Evolutionary conservation across 2,113 vertebrate genomes (phyloP).

Genomic region (Aleadryas rufinucha): DNA sequence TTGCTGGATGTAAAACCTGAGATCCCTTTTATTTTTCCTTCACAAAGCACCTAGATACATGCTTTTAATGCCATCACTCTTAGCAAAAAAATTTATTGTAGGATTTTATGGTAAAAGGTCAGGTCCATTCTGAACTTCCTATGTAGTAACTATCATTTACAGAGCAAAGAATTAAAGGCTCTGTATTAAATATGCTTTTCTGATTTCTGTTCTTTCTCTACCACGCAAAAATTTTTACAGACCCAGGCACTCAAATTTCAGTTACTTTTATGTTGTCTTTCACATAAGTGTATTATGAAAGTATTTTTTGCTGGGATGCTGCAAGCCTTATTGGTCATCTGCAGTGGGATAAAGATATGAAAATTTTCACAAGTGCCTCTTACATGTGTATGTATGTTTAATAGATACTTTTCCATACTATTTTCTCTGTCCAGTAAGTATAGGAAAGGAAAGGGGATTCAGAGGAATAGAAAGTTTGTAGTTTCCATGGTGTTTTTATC

Average conservation of each 20-base stretch:
- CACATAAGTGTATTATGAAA: not conserved
- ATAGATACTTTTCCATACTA: not conserved
- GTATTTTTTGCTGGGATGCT: not conserved
- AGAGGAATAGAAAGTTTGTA: not conserved
- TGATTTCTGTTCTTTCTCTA: not conserved
- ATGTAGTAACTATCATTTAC: not conserved
- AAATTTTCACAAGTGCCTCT: not conserved
- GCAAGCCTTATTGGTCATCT: not conserved
- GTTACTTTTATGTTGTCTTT: not conserved
- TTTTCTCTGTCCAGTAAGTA: not conserved
- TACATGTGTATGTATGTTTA: not conserved
- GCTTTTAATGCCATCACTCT: not conserved
- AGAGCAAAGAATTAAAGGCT: not conserved
- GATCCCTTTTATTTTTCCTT: not conserved
- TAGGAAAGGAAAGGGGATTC: not conserved
- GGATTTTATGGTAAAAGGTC: not conserved
- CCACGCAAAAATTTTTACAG: not conserved
- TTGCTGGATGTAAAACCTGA: not conserved
- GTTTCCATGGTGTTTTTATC: not conserved
- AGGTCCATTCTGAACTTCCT: not conserved
- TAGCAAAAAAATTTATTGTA: not conserved
- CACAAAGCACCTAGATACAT: not conserved
- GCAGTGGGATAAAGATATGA: not conserved
- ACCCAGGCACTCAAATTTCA: not conserved
- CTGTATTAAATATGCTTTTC: not conserved